Percentiles rank a stretch among this genome's conserved stretches.
Evolutionary conservation across 1,140 invertebrate species (phyloP).

Genomic region (Chironomus tepperi): DNA sequence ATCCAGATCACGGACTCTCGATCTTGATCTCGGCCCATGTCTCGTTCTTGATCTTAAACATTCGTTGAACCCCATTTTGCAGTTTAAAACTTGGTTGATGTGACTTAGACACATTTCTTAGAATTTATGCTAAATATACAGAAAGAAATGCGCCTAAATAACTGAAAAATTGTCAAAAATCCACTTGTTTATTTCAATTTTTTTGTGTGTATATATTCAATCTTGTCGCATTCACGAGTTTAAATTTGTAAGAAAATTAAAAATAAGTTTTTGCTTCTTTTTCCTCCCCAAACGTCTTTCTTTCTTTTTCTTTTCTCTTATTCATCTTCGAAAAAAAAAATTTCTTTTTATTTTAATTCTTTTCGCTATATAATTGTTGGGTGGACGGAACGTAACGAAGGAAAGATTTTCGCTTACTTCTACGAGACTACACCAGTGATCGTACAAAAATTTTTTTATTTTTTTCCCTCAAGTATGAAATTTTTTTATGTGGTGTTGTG

Average conservation of each 20-base stretch:
- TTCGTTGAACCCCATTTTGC: too few relatives aligned
- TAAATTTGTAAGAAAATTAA: constrained; percentile 15
- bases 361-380: neutral
- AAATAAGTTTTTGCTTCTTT: constrained; percentile 8
- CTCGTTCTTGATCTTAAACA: too few relatives aligned
- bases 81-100: too few relatives aligned
- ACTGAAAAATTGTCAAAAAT: too few relatives aligned
- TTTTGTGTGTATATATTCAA: too few relatives aligned
- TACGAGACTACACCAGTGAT: neutral
- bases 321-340: neutral
- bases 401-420: constrained; percentile 1
- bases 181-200: too few relatives aligned
- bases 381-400: constrained; percentile 1
- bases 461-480: neutral
- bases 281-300: neutral
- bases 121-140: too few relatives aligned
- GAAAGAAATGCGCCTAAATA: too few relatives aligned
- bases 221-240: constrained; percentile 5
- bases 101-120: too few relatives aligned
- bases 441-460: neutral
- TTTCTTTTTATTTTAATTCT: neutral
- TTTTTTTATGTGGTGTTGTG: constrained; percentile 8
- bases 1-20: too few relatives aligned
- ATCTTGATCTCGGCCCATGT: too few relatives aligned
- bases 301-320: too few relatives aligned